These are phyloP conservation scores for Melanotaenia boesemani DNA, from an alignment of 2,797 vertebrate genomes.

Conservation along the genomic window DNA sequence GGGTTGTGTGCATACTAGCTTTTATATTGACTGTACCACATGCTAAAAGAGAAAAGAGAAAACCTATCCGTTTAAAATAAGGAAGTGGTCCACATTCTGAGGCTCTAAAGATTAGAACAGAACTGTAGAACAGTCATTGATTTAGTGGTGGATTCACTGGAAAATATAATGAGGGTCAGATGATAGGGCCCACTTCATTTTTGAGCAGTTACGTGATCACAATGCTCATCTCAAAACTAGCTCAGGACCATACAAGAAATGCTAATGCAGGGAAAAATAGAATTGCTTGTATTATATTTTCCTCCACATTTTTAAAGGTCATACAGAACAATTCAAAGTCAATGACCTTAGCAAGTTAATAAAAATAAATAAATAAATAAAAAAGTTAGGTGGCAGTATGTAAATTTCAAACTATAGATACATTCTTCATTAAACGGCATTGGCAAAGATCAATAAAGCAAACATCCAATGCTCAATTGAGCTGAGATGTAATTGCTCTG, in stretches of 20 bases:
- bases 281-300: conserved; percentile 59
- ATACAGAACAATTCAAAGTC: conserved; percentile 49
- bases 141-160: conserved; percentile 56
- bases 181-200: conserved; percentile 48
- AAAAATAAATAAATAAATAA: conserved; percentile 10
- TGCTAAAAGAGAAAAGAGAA: conserved; percentile 13
- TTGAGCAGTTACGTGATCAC: conserved; percentile 36
- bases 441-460: conserved; percentile 71
- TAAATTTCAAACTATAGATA: conserved; percentile 53
- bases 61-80: conserved; percentile 30
- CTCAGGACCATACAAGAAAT: conserved; percentile 40
- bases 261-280: conserved; percentile 53
- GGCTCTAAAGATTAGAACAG: conserved; percentile 47
- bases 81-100: conserved; percentile 18
- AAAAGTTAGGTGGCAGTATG: conserved; percentile 41
- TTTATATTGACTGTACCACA: conserved; percentile 27
- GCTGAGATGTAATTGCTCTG: conserved; percentile 54
- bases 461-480: conserved; percentile 61
- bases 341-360: conserved; percentile 34
- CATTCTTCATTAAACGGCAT: conserved; percentile 55
- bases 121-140: conserved; percentile 59
- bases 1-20: background rate
- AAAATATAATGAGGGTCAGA: conserved; percentile 69
- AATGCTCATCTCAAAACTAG: conserved; percentile 51
- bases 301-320: conserved; percentile 53